Base-by-base conservation (phyloP, 2,888 invertebrate genomes). In the Trilocha varians region DNA sequence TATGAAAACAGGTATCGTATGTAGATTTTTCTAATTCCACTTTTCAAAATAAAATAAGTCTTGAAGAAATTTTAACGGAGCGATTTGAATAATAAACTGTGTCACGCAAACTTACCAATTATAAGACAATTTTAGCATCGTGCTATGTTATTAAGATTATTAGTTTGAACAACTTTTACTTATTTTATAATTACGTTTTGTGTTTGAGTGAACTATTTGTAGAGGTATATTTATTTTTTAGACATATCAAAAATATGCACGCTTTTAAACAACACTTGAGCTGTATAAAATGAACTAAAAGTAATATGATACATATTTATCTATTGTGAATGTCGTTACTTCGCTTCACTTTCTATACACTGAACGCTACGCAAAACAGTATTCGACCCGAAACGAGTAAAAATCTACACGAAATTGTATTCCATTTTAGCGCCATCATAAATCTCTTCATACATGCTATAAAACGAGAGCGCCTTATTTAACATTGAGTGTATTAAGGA, bases 361-460 rank as follows among this genome's bases (percentile, higher is more conserved):
- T 5, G 11, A 25, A 25, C 25, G 11, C 11, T 25, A 25, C 11
- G 11, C 11, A 9, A 9, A 25, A 3, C 1, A 9, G 6, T 4
- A 9, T 25, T 25, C 1, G 1, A 1, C 25, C 25, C 11, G 25
- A 9, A 11, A 9, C 11, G 25, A 3, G 5, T 1, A 25, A 25
- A 11, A 25, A 25, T 25, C 25, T 25, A 11, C 25, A 11, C 71
- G 74, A 78, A 78, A 83, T 75, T 79, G 75, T 82, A 78, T 82
- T 80, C 78, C 78, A 77, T 75, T 79, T 78, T 73, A 77, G 75
- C 70, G 64, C 59, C 53, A 55, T 61, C 76, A 73, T 84, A 83
- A 83, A 84, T 84, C 78, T 76, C 60, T 52, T 53, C 54, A 62
- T 59, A 60, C 56, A 53, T 55, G 68, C 62, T 65, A 64, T 71